These are phyloP conservation scores for roundworm (Caenorhabditis elegans) DNA, from an alignment of 1,140 invertebrate genomes.

Conservation along the genomic window WBcel235 BX284602.5:7244001-7244500, in stretches of 20 bases:
- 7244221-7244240: slow-evolving; percentile 18
- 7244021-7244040: slow-evolving; percentile 1
- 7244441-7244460: too few species aligned
- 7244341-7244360: too few species aligned
- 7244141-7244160: slow-evolving; percentile 2
- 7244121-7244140: neutral
- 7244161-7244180: neutral
- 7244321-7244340: too few species aligned
- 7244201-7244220: slow-evolving; percentile 11
- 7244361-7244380: too few species aligned
- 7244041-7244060: slow-evolving; percentile 20
- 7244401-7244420: too few species aligned
- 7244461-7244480: too few species aligned
- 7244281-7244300: neutral
- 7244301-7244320: too few species aligned
- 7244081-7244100: slow-evolving; percentile 19
- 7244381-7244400: too few species aligned
- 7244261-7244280: too few species aligned
- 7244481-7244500: too few species aligned
- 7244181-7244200: neutral
- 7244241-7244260: neutral
- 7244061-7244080: slow-evolving; percentile 1
- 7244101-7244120: slow-evolving; percentile 27
- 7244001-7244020: neutral
- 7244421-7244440: too few species aligned